A percentile compares a stretch with the other conserved stretches of the same genome.
Evolutionary conservation across 2,797 vertebrate species (phyloP).

Genomic region (Gymnothorax javanicus): DNA sequence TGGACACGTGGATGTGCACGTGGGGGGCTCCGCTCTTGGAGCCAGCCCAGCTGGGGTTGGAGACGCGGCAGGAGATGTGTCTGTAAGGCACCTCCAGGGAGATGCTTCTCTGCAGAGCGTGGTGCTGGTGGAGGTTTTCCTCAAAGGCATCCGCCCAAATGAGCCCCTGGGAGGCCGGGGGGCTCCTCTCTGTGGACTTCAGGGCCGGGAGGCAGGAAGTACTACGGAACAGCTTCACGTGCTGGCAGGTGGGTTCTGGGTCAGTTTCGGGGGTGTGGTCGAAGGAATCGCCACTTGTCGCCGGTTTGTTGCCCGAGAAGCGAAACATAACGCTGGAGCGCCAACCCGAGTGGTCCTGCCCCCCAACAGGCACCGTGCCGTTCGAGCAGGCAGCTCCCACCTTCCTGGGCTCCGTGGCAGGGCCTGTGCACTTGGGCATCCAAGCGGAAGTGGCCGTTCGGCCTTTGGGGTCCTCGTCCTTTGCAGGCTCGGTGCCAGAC

Average conservation of each 20-base stretch:
- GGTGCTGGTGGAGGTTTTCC: constrained; percentile 66
- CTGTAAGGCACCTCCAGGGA: constrained; percentile 84
- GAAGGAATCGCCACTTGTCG: constrained; percentile 56
- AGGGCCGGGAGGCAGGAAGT: constrained; percentile 78
- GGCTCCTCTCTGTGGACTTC: constrained; percentile 57
- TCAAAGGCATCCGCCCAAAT: constrained; percentile 58
- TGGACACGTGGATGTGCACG: constrained; percentile 89
- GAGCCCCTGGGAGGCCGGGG: constrained; percentile 50
- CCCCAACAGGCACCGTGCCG: constrained; percentile 59
- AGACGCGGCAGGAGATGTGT: constrained; percentile 84
- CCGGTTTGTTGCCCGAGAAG: constrained; percentile 67
- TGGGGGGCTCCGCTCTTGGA: constrained; percentile 77
- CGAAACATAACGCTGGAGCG: constrained; percentile 78
- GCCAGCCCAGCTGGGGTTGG: constrained; percentile 77
- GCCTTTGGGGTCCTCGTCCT: constrained; percentile 66
- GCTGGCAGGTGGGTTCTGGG: constrained; percentile 51
- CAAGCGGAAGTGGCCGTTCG: constrained; percentile 76
- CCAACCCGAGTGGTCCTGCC: constrained; percentile 68
- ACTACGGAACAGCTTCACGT: constrained; percentile 74
- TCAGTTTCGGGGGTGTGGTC: constrained; percentile 53
- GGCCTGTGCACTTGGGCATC: constrained; percentile 72
- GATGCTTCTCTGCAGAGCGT: constrained; percentile 86
- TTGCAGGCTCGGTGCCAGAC: constrained; percentile 67
- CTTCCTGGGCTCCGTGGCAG: constrained; percentile 73
- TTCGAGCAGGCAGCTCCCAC: constrained; percentile 77